Evolutionary conservation across 2,797 vertebrate species (phyloP).

Genomic region (Lacerta bilineata): DNA sequence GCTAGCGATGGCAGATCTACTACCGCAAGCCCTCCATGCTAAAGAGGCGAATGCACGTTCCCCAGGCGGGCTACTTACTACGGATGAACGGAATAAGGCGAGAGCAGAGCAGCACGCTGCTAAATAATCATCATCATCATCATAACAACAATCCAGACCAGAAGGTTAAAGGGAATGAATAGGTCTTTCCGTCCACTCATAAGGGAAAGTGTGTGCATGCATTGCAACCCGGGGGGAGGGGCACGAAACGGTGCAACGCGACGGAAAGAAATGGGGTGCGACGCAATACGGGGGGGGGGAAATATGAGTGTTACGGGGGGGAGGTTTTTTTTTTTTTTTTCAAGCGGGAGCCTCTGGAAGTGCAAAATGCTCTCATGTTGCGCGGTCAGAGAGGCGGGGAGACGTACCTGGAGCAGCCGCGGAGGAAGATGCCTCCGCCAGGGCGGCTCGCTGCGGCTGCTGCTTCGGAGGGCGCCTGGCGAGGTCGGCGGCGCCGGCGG

Average conservation of each 20-base stretch:
- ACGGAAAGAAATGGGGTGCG: too few species aligned
- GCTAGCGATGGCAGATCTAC: not conserved
- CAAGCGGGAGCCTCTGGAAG: slow-evolving; percentile 40
- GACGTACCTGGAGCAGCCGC: not conserved
- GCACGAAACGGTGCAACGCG: not conserved
- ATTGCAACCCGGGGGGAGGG: not conserved
- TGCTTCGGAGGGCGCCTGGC: slow-evolving; percentile 61
- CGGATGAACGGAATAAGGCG: too few species aligned
- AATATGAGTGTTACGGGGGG: too few species aligned
- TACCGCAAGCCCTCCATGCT: not conserved
- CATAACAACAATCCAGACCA: too few species aligned
- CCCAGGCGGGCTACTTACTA: not conserved
- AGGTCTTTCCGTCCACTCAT: too few species aligned
- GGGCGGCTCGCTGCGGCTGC: slow-evolving; percentile 47
- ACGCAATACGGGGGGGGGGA: not conserved
- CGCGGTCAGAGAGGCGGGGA: not conserved
- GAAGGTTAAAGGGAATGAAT: too few species aligned
- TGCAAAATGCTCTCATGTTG: not conserved
- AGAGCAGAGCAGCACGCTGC: too few species aligned
- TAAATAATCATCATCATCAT: too few species aligned
- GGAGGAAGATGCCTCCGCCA: slow-evolving; percentile 21
- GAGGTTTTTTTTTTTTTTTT: not conserved
- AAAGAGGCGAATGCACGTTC: not conserved
- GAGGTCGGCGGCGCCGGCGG: slow-evolving; percentile 65
- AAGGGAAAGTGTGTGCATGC: not conserved